phyloP scores from a whole-genome alignment of 2,113 vertebrate species.

The Lota lota region DNA sequence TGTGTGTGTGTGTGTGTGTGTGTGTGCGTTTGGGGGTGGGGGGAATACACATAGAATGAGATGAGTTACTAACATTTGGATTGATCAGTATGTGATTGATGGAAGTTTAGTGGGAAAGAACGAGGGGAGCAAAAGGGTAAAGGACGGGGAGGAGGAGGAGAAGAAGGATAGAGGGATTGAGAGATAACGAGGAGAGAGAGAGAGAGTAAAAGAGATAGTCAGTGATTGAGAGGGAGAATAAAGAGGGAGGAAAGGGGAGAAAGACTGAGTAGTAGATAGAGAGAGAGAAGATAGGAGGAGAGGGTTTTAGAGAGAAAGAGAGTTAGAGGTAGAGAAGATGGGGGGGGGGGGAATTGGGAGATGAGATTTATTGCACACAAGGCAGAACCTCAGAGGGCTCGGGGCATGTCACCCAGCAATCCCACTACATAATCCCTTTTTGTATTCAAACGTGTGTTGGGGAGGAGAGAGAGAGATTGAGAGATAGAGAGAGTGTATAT shows the following conservation, averaged over 20 bases:
- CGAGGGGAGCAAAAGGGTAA: neutral
- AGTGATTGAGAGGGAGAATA: constrained; percentile 1
- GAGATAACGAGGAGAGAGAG: neutral
- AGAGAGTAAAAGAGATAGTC: neutral
- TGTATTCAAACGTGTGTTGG: constrained; percentile 2
- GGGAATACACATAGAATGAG: constrained; percentile 2
- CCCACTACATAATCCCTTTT: constrained; percentile 48
- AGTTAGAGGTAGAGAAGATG: constrained; percentile 40
- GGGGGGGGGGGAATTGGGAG: constrained; percentile 36
- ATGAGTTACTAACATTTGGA: constrained; percentile 44
- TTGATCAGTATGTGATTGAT: constrained; percentile 55
- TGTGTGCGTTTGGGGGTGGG: neutral
- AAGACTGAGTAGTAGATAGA: too few relatives aligned
- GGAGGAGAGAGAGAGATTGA: constrained; percentile 3
- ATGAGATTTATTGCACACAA: constrained; percentile 58
- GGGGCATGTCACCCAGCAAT: constrained; percentile 33
- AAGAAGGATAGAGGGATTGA: neutral
- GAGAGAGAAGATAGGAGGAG: neutral
- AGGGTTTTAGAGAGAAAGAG: constrained; percentile 2
- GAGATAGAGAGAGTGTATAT: constrained; percentile 1
- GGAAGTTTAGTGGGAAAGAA: constrained; percentile 45
- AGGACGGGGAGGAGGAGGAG: neutral
- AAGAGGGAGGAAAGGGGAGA: neutral
- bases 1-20: too few relatives aligned
- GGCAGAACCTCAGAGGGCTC: constrained; percentile 54